These are phyloP conservation scores for Centroberyx gerrardi DNA, from an alignment of 2,797 vertebrate genomes.

Conservation along the genomic window DNA sequence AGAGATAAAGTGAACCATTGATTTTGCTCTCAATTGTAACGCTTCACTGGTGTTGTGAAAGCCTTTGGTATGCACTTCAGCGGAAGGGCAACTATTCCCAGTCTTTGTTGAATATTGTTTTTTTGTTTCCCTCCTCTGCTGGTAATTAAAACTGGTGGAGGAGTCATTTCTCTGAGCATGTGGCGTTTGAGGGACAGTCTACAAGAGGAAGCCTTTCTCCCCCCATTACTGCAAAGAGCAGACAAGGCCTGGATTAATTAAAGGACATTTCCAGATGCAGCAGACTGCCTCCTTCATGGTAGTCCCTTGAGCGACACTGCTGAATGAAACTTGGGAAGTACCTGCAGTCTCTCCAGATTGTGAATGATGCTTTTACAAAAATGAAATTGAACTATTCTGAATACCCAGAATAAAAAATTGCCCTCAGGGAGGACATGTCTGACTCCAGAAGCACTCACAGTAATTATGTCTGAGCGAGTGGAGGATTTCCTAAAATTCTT, in stretches of 20 bases:
- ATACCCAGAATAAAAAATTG: neutral
- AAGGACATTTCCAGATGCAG: slow-evolving; percentile 62
- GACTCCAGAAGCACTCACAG: neutral
- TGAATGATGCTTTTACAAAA: slow-evolving; percentile 19
- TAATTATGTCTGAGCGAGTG: neutral
- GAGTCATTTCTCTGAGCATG: slow-evolving; percentile 19
- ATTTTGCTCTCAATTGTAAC: slow-evolving; percentile 51
- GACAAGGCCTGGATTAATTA: slow-evolving; percentile 61
- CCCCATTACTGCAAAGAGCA: slow-evolving; percentile 51
- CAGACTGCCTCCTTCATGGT: slow-evolving; percentile 43
- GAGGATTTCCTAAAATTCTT: neutral
- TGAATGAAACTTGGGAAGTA: slow-evolving; percentile 19
- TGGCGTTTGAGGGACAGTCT: slow-evolving; percentile 15
- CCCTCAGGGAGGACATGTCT: neutral
- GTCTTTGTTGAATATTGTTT: slow-evolving; percentile 30
- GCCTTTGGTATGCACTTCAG: slow-evolving; percentile 48
- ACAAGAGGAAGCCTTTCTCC: slow-evolving; percentile 23
- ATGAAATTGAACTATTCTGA: neutral
- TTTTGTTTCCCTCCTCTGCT: slow-evolving; percentile 29
- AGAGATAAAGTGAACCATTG: slow-evolving; percentile 48
- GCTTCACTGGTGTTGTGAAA: slow-evolving; percentile 40
- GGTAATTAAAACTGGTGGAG: slow-evolving; percentile 47
- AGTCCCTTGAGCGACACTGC: slow-evolving; percentile 14
- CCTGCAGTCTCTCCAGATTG: neutral
- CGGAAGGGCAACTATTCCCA: slow-evolving; percentile 27